These are phyloP conservation scores for Tolmerus cingulatus DNA, from an alignment of 2,888 invertebrate species.

Conservation along the genomic window DNA sequence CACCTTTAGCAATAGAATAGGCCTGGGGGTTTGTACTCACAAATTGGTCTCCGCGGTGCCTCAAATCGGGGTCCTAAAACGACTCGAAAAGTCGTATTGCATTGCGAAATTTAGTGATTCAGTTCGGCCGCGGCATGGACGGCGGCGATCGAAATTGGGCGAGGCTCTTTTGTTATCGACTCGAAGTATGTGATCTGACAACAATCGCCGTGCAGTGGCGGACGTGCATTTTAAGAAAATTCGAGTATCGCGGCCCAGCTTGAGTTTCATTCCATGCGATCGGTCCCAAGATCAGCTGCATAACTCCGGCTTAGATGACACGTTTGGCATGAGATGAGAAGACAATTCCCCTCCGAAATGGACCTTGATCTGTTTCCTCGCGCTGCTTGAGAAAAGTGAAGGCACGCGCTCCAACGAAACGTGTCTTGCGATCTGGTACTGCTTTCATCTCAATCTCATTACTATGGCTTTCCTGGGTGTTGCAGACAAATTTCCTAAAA, in stretches of 20 bases:
- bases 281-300: neutral
- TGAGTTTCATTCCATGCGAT: neutral
- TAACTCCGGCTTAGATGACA: neutral
- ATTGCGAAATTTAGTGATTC: neutral
- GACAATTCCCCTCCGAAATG: constrained; percentile 32
- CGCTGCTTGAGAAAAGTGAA: constrained; percentile 18
- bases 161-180: constrained; percentile 16
- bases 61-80: neutral
- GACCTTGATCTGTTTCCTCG: constrained; percentile 29
- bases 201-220: neutral
- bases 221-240: neutral
- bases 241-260: neutral
- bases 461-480: neutral
- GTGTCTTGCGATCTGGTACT: neutral
- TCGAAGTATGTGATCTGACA: constrained; percentile 3
- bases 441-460: neutral
- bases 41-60: neutral
- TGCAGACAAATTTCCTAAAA: neutral
- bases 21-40: neutral
- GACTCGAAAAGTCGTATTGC: neutral
- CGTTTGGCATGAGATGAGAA: constrained; percentile 22
- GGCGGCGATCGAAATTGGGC: neutral
- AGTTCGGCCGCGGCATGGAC: neutral
- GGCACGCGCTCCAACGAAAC: neutral
- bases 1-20: constrained; percentile 1